Percentiles rank a stretch among this genome's conserved stretches.
Evolutionary conservation across 2,888 invertebrate species (phyloP).

Genomic region (Pimpla rufipes): DNA sequence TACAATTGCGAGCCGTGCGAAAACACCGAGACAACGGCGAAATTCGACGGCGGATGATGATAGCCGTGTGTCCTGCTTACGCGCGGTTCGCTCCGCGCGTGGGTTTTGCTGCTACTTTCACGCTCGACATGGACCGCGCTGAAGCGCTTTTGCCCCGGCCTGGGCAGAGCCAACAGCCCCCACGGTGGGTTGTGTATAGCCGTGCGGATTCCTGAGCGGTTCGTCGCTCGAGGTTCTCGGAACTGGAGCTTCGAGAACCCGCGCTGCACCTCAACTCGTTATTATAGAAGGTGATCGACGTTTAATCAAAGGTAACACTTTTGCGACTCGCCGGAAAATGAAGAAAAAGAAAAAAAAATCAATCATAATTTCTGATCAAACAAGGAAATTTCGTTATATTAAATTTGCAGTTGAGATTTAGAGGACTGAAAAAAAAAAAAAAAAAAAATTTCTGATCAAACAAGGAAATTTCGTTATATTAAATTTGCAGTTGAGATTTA

Average conservation of each 20-base stretch:
- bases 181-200: background rate
- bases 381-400: background rate
- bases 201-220: conserved; percentile 1
- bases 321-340: no score
- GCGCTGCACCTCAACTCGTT: background rate
- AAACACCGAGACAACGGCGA: conserved; percentile 25
- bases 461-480: background rate
- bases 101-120: conserved; percentile 42
- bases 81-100: background rate
- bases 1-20: conserved; percentile 29
- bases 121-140: conserved; percentile 16
- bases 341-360: background rate
- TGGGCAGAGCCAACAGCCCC: background rate
- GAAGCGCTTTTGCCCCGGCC: background rate
- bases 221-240: conserved; percentile 10
- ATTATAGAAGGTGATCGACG: background rate
- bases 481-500: no score
- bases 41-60: conserved; percentile 15
- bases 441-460: background rate
- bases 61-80: background rate
- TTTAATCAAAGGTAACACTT: background rate
- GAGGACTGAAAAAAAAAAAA: no score
- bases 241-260: conserved; percentile 4
- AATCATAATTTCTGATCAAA: background rate
- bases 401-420: no score